Percentiles rank a stretch among this genome's conserved stretches.
Evolutionary conservation across 2,797 vertebrate genomes (phyloP).

Genomic region (Ficedula albicollis): DNA sequence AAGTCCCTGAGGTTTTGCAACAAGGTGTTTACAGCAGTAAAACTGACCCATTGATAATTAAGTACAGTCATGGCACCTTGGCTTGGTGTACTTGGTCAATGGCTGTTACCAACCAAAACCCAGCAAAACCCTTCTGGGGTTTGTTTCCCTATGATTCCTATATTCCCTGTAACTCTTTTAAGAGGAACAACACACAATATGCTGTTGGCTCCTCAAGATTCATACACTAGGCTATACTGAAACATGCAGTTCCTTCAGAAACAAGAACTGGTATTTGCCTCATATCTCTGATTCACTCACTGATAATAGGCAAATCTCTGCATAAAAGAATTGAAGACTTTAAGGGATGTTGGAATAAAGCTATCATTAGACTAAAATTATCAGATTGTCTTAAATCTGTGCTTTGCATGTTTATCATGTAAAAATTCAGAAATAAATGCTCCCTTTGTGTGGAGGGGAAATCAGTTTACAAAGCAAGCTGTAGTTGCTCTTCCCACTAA

Average conservation of each 20-base stretch:
- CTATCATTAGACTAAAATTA: not conserved
- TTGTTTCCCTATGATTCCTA: too few relatives aligned
- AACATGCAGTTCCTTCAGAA: not conserved
- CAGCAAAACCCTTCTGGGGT: not conserved
- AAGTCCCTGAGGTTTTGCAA: not conserved
- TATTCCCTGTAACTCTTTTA: not conserved
- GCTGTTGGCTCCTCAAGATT: rapidly evolving
- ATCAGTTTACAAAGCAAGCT: not conserved
- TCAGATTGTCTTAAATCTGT: not conserved
- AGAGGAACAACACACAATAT: not conserved
- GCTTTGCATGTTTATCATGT: not conserved
- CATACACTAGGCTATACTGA: not conserved
- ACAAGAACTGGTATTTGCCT: not conserved
- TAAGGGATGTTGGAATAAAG: not conserved
- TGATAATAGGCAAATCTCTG: not conserved
- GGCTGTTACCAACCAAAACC: not conserved
- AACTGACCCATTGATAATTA: not conserved
- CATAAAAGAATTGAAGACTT: not conserved
- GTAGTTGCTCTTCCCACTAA: not conserved
- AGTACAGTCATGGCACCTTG: not conserved
- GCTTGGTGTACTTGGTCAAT: not conserved
- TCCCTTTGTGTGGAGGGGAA: not conserved
- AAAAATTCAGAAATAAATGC: not conserved
- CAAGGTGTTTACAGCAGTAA: not conserved
- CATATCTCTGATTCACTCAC: not conserved